These are phyloP conservation scores for Carassius carassius DNA, from an alignment of 2,113 vertebrate genomes.

Conservation along the genomic window DNA sequence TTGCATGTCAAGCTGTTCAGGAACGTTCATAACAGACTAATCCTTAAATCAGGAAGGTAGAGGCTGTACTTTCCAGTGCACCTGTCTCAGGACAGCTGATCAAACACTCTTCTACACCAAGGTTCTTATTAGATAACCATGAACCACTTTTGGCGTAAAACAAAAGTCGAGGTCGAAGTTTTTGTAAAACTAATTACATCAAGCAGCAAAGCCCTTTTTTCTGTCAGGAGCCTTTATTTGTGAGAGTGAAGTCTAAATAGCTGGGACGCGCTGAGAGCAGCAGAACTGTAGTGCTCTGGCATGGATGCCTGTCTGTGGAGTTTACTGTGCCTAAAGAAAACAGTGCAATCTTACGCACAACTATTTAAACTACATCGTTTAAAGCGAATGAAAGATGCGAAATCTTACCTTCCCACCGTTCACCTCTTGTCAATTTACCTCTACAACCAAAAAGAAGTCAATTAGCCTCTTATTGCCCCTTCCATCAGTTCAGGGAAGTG, in stretches of 20 bases:
- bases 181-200: neutral
- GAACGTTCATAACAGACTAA: neutral
- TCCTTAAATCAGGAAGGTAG: neutral
- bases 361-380: neutral
- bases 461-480: conserved; percentile 12
- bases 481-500: conserved; percentile 32
- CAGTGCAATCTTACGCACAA: neutral
- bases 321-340: neutral
- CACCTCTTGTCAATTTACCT: conserved; percentile 17
- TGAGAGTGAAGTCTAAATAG: neutral
- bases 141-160: neutral
- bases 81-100: conserved; percentile 7
- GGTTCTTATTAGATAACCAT: neutral
- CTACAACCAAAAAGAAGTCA: neutral
- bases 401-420: conserved; percentile 33
- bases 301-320: neutral
- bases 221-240: neutral
- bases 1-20: conserved; percentile 10
- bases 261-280: neutral
- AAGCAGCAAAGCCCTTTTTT: neutral
- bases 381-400: neutral
- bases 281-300: neutral
- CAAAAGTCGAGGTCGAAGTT: neutral
- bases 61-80: conserved; percentile 18
- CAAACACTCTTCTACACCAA: neutral